Base-by-base conservation (phyloP, 2,113 vertebrate genomes). In the Gasterosteus nipponicus region DNA sequence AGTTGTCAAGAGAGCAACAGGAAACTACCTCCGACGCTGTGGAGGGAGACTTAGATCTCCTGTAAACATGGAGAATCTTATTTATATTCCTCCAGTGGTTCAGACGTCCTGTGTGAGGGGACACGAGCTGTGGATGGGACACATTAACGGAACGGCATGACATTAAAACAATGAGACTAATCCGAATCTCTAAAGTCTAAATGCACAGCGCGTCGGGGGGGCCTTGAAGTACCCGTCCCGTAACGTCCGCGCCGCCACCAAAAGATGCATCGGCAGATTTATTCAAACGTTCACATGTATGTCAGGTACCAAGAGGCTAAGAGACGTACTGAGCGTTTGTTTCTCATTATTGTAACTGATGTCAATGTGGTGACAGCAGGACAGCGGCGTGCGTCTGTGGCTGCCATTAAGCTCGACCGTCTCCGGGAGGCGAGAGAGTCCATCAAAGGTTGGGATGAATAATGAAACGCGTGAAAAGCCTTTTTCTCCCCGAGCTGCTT, bases 371-470 rank as follows among this genome's bases (percentile, higher is more conserved):
- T 26, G 22, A 26, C 1, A 26, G 22, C n/a, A 5, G 63, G 74
- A 64, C 51, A 54, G 56, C 33, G 3, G 47, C 47, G 56, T 47
- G 78, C 62, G 62, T 47, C 60, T 56, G 39, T 47, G 22, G 22
- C 22, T 26, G 22, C 22, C 22, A 26, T 26, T 26, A 26, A 26
- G 22, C 22, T 63, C 77, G 71, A 67, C 44, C 62, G 31, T 81
- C 85, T 82, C 75, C 71, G 22, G 22, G 22, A 68, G 66, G 75
- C n/a, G 42, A 68, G 65, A 49, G 64, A 76, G 73, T 76, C 67
- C 58, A 78, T 81, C 81, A 89, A 83, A 86, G 89, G 85, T 77
- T 82, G 70, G 61, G 65, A 86, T 82, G 53, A 89, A 88, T 87
- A 75, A 88, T 86, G 49, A 67, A 84, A 66, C 42, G 71, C 73